A percentile compares a stretch with the other conserved stretches of the same genome.
These are phyloP conservation scores for Himalopsyche phryganea DNA, from an alignment of 1,140 invertebrate species.

Conservation along the genomic window DNA sequence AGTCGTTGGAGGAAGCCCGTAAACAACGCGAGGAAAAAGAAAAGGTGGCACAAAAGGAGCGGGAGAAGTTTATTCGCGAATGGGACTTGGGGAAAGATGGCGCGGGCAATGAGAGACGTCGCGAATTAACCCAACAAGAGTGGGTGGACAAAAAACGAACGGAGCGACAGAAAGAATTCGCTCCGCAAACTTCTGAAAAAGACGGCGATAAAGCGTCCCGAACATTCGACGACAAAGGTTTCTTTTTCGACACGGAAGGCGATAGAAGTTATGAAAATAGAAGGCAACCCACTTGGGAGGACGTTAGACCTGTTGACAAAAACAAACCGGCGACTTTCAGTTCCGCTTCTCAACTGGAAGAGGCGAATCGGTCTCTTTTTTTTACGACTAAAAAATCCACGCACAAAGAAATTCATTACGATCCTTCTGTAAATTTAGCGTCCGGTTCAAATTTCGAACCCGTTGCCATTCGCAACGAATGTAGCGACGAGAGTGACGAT, in stretches of 20 bases:
- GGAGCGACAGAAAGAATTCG: slow-evolving; percentile 67
- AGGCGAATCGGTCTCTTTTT: slow-evolving; percentile 35
- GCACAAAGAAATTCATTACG: slow-evolving; percentile 18
- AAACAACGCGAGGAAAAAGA: slow-evolving; percentile 46
- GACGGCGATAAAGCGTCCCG: slow-evolving; percentile 31
- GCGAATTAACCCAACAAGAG: slow-evolving; percentile 72
- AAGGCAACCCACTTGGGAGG: slow-evolving; percentile 26
- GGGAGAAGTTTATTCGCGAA: slow-evolving; percentile 59
- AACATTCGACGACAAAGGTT: slow-evolving; percentile 42
- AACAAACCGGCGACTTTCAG: slow-evolving; percentile 16
- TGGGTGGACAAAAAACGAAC: slow-evolving; percentile 72
- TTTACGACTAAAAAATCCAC: slow-evolving; percentile 37
- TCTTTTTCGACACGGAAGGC: slow-evolving; percentile 29
- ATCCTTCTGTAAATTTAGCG: slow-evolving; percentile 29
- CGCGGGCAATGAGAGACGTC: slow-evolving; percentile 49
- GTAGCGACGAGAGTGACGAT: slow-evolving; percentile 36
- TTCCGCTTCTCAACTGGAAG: slow-evolving; percentile 7
- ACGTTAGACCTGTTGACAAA: slow-evolving; percentile 39
- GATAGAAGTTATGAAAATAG: not conserved
- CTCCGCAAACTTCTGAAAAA: slow-evolving; percentile 42
- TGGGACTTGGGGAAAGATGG: slow-evolving; percentile 65
- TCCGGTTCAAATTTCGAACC: slow-evolving; percentile 32
- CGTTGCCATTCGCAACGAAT: slow-evolving; percentile 51
- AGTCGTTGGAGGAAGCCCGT: slow-evolving; percentile 47
- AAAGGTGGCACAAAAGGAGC: slow-evolving; percentile 47